phyloP scores from a whole-genome alignment of 2,113 vertebrate species.

The Bubalus kerabau region DNA sequence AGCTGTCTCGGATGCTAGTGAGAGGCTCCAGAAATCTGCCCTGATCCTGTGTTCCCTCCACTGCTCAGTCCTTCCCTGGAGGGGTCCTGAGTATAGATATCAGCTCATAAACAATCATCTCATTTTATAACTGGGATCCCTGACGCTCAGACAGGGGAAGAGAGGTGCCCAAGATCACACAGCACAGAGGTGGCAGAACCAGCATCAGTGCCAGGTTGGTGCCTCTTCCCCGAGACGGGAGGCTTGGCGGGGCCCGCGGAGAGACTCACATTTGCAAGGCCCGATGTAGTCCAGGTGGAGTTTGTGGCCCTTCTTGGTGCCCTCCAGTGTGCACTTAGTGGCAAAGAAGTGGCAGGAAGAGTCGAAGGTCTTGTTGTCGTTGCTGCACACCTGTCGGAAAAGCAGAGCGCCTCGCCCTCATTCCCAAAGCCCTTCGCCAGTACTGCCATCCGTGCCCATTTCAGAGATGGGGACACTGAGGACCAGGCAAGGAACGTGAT shows the following conservation, averaged over 20 bases:
- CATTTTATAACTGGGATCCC: not conserved
- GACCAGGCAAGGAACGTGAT: not conserved
- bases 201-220: fast-evolving
- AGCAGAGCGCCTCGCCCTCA: not conserved
- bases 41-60: not conserved
- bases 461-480: not conserved
- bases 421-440: not conserved
- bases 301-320: slow-evolving; percentile 99
- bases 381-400: slow-evolving; percentile 90
- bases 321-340: slow-evolving; percentile 97
- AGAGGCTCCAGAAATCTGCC: not conserved
- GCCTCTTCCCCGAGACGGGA: fast-evolving
- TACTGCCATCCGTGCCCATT: not conserved
- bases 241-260: not conserved
- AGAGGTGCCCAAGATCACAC: not conserved
- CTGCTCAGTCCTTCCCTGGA: not conserved
- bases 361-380: slow-evolving; percentile 98
- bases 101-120: not conserved
- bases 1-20: not conserved
- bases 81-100: not conserved
- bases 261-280: slow-evolving; percentile 94
- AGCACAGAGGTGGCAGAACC: not conserved
- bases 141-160: not conserved
- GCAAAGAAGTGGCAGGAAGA: slow-evolving; percentile 98
- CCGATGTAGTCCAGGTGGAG: slow-evolving; percentile 99